These are phyloP conservation scores for Formica exsecta DNA, from an alignment of 1,140 invertebrate genomes.

Conservation along the genomic window DNA sequence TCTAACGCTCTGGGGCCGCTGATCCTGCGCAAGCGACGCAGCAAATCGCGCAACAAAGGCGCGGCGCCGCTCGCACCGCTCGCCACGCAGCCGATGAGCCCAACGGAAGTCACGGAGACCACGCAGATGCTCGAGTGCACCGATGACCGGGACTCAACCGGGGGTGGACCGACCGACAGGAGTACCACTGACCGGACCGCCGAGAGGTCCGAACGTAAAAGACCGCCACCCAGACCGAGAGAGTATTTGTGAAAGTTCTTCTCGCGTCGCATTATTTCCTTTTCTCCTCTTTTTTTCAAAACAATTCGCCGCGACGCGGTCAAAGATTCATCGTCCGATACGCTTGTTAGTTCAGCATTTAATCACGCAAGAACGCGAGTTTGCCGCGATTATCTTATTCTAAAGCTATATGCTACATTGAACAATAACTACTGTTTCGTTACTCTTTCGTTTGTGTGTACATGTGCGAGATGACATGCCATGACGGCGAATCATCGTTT, in stretches of 20 bases:
- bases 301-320: slow-evolving; percentile 21
- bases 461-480: background rate
- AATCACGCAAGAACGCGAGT: slow-evolving; percentile 5
- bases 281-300: background rate
- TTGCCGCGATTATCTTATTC: slow-evolving; percentile 38
- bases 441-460: slow-evolving; percentile 31
- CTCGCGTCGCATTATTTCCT: background rate
- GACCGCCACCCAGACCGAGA: slow-evolving; percentile 83
- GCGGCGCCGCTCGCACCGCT: slow-evolving; percentile 89
- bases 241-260: slow-evolving; percentile 86
- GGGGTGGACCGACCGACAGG: slow-evolving; percentile 65
- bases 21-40: slow-evolving; percentile 89
- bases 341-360: slow-evolving; percentile 31
- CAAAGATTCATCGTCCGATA: slow-evolving; percentile 9
- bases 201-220: slow-evolving; percentile 81
- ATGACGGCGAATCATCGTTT: background rate
- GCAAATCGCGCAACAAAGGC: slow-evolving; percentile 90
- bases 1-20: slow-evolving; percentile 87
- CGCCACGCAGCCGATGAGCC: slow-evolving; percentile 84
- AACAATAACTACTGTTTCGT: slow-evolving; percentile 29
- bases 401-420: slow-evolving; percentile 32
- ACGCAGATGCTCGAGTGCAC: slow-evolving; percentile 84
- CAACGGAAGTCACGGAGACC: slow-evolving; percentile 83
- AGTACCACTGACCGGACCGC: slow-evolving; percentile 43
- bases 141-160: slow-evolving; percentile 78